Evolutionary conservation across 2,797 vertebrate genomes (phyloP).

Genomic region (Poecilia velifera): DNA sequence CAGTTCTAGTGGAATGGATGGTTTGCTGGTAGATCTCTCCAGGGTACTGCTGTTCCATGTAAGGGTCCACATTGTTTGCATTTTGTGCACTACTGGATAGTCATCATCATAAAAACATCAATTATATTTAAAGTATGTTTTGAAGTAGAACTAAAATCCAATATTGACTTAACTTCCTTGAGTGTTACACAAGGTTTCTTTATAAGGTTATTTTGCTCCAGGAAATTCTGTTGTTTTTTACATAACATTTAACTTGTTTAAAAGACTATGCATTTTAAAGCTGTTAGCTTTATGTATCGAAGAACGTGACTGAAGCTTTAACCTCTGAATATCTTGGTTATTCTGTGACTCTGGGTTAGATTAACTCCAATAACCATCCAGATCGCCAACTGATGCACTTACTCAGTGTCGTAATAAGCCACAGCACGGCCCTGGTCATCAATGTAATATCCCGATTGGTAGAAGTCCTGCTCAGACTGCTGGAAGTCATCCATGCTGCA

Average conservation of each 20-base stretch:
- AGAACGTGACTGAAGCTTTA: background rate
- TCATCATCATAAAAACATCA: background rate
- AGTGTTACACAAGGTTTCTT: background rate
- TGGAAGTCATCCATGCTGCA: constrained; percentile 15
- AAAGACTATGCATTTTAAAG: background rate
- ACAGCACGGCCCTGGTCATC: constrained; percentile 1
- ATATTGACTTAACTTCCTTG: background rate
- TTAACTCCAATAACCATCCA: background rate
- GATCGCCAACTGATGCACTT: background rate
- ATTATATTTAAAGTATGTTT: background rate
- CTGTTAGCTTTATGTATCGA: background rate
- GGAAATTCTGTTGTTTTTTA: background rate
- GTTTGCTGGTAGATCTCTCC: constrained; percentile 17
- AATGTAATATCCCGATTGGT: constrained; percentile 46
- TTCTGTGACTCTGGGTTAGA: background rate
- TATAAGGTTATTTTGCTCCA: background rate
- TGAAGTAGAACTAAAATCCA: background rate
- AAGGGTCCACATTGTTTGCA: background rate
- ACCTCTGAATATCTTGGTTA: background rate
- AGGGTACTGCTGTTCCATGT: constrained; percentile 5
- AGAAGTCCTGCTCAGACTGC: constrained; percentile 20
- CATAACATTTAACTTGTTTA: background rate
- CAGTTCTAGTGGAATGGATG: background rate
- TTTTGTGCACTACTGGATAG: constrained; percentile 2
- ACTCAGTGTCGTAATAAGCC: constrained; percentile 5